Percentiles rank a stretch among this genome's conserved stretches.
Conservation (phyloP, 2,797 vertebrate species). For the Euthynnus affinis region DNA sequence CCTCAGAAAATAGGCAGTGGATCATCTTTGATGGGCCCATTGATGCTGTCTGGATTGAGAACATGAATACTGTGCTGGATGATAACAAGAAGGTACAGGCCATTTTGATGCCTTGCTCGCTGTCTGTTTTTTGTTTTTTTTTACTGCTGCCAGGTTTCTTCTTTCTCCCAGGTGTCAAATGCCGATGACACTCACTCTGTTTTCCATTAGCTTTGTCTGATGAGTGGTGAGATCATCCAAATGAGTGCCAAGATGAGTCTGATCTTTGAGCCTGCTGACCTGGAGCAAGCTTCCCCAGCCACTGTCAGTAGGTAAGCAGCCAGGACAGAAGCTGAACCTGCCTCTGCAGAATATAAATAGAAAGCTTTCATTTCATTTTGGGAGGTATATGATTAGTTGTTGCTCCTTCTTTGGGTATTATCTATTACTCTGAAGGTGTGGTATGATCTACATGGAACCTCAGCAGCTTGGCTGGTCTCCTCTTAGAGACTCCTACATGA, state of each 20-base stretch:
- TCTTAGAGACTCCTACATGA: conserved; percentile 93
- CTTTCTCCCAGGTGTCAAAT: background rate
- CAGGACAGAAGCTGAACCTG: background rate
- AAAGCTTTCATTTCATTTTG: background rate
- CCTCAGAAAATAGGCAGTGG: conserved; percentile 90
- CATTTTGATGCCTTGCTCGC: background rate
- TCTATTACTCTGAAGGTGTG: conserved; percentile 86
- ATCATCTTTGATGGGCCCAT: conserved; percentile 92
- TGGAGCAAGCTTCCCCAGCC: conserved; percentile 95
- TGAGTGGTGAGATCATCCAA: conserved; percentile 98
- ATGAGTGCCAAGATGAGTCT: conserved; percentile 96
- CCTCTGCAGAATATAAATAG: background rate
- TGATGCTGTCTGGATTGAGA: conserved; percentile 94
- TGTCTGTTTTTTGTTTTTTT: background rate
- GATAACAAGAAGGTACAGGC: conserved; percentile 92
- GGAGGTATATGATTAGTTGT: background rate
- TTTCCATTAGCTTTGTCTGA: conserved; percentile 91
- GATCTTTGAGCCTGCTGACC: conserved; percentile 94
- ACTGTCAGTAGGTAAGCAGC: conserved; percentile 93
- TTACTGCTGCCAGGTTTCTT: background rate
- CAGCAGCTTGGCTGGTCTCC: conserved; percentile 94
- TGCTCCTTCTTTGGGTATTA: conserved; percentile 19
- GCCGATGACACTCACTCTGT: background rate
- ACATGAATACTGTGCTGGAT: conserved; percentile 93
- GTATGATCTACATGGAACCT: conserved; percentile 98